Percentiles rank a stretch among this genome's conserved stretches.
These are phyloP conservation scores for Ptilodon capucinus DNA, from an alignment of 2,888 invertebrate genomes.

Conservation along the genomic window DNA sequence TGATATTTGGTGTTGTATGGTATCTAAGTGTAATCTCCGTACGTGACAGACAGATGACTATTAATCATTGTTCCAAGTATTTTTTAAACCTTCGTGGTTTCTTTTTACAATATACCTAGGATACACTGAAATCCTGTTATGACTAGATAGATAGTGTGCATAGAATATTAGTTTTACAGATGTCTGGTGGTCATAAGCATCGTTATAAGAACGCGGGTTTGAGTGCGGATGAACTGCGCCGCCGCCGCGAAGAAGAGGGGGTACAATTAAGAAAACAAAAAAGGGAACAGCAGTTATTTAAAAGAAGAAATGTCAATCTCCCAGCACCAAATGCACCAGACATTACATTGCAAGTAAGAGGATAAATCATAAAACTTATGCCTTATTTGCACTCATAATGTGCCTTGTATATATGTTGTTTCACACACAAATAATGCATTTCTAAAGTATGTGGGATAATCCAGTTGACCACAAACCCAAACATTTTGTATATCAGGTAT, in stretches of 20 bases:
- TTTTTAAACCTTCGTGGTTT: neutral
- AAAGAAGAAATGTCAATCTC: conserved; percentile 91
- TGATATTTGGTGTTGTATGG: too few species aligned
- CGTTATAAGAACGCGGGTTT: conserved; percentile 97
- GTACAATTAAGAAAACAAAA: conserved; percentile 98
- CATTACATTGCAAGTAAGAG: conserved; percentile 57
- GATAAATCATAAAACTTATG: neutral
- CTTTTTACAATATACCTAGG: neutral
- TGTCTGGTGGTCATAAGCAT: conserved; percentile 94
- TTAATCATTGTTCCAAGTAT: too few species aligned
- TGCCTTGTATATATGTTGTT: too few species aligned
- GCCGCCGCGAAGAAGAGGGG: conserved; percentile 97
- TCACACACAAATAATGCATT: too few species aligned
- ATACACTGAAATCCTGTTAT: neutral
- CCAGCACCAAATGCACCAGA: conserved; percentile 67
- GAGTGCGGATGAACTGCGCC: conserved; percentile 95
- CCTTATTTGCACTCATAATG: neutral
- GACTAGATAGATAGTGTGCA: neutral
- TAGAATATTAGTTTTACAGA: conserved; percentile 64
- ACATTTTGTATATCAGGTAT: too few species aligned
- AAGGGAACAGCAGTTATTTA: conserved; percentile 96
- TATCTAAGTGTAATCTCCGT: neutral
- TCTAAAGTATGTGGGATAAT: too few species aligned
- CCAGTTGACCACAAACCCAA: too few species aligned
- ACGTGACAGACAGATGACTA: too few species aligned